phyloP scores from a whole-genome alignment of 2,113 vertebrate genomes.

The Marcusenius ussheri region DNA sequence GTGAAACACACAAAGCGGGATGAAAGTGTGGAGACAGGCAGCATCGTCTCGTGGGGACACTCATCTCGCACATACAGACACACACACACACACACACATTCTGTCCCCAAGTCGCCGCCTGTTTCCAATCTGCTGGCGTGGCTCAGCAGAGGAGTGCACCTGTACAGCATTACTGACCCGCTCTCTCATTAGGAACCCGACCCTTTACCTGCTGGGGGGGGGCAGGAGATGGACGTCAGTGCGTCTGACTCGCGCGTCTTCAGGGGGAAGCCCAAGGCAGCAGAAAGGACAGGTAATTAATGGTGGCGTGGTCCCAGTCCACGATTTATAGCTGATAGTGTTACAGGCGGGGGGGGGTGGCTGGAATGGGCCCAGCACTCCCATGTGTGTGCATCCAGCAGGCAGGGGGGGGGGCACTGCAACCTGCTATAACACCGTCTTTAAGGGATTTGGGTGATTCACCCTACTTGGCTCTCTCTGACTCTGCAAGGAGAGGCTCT shows the following conservation, averaged over 20 bases:
- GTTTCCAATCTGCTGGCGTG: background rate
- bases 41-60: background rate
- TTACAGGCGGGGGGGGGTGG: background rate
- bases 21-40: background rate
- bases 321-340: constrained; percentile 18
- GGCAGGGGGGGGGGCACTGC: background rate
- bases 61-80: background rate
- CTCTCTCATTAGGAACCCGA: constrained; percentile 20
- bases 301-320: background rate
- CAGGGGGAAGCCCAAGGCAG: constrained; percentile 15
- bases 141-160: background rate
- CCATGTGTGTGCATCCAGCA: background rate
- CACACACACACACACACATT: background rate
- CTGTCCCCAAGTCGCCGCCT: background rate
- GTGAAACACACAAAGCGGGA: background rate
- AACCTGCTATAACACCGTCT: background rate
- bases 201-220: constrained; percentile 14
- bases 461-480: background rate
- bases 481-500: background rate
- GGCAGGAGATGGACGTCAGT: constrained; percentile 10
- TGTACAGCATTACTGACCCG: constrained; percentile 7
- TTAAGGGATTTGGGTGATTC: background rate
- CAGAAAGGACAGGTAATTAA: constrained; percentile 23
- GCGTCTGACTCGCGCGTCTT: constrained; percentile 13
- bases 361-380: background rate